Evolutionary conservation across 2,113 vertebrate genomes (phyloP).

Genomic region (Laterallus jamaicensis): DNA sequence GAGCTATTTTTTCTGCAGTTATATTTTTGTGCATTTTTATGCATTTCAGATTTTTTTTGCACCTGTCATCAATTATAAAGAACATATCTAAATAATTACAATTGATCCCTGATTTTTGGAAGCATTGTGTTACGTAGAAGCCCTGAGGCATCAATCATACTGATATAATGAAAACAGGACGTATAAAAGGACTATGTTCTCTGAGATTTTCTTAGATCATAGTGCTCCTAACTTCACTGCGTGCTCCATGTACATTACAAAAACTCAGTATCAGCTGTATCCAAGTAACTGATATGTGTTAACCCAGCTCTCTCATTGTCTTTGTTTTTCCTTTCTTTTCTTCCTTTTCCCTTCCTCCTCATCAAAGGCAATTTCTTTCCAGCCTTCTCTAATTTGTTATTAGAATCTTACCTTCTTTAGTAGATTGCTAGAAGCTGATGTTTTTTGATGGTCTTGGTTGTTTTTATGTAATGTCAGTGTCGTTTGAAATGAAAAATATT

Average conservation of each 20-base stretch:
- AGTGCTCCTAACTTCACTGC: not conserved
- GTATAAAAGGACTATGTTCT: not conserved
- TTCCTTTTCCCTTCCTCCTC: not conserved
- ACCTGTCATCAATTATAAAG: not conserved
- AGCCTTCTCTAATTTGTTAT: not conserved
- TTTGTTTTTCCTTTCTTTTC: not conserved
- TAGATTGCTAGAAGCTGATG: not conserved
- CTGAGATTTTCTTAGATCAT: slow-evolving; percentile 18
- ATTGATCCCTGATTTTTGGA: slow-evolving; percentile 33
- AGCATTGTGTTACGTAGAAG: not conserved
- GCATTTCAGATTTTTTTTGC: not conserved
- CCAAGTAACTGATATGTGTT: not conserved
- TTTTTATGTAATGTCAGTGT: not conserved
- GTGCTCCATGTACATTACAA: not conserved
- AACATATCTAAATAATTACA: not conserved
- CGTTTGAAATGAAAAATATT: slow-evolving; percentile 26
- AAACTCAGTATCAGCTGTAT: not conserved
- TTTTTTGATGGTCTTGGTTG: not conserved
- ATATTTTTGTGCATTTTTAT: not conserved
- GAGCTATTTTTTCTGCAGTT: not conserved
- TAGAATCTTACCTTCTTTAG: slow-evolving; percentile 4
- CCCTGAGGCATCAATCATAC: not conserved
- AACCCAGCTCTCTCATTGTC: not conserved
- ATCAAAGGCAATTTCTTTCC: slow-evolving; percentile 4
- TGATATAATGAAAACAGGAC: not conserved